phyloP scores from a whole-genome alignment of 92 coral and sea anemone genomes.

The Palythoa grandis region DNA sequence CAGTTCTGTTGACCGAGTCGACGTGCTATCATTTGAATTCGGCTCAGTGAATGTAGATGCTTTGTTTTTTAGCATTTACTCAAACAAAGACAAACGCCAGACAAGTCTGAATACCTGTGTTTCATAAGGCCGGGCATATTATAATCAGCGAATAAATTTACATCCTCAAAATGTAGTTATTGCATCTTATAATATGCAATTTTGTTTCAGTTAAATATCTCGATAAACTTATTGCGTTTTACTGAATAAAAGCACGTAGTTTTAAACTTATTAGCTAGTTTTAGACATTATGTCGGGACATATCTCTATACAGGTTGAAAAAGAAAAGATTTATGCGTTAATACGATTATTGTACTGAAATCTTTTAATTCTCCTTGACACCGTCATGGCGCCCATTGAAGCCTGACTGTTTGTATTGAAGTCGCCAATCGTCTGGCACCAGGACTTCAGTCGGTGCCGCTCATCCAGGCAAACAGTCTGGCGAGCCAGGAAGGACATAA shows the following conservation, averaged over 20 bases:
- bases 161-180: no score
- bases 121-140: no score
- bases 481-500: neutral
- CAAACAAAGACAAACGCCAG: no score
- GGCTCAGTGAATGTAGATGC: no score
- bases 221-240: neutral
- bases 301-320: neutral
- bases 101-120: no score
- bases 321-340: slow-evolving; percentile 13
- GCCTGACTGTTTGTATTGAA: neutral
- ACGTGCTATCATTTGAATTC: no score
- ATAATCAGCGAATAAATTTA: no score
- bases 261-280: neutral
- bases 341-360: slow-evolving; percentile 19
- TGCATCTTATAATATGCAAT: neutral
- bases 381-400: slow-evolving; percentile 21
- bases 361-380: slow-evolving; percentile 33
- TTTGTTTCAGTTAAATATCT: neutral
- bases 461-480: neutral
- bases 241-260: neutral
- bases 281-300: neutral
- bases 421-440: slow-evolving; percentile 33
- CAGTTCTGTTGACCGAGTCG: no score
- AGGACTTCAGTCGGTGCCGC: neutral
- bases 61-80: no score